Evolutionary conservation across 30 jellyfish, hydroid and myxozoan genomes (phyloP).

Genomic region (Clytia hemisphaerica): DNA sequence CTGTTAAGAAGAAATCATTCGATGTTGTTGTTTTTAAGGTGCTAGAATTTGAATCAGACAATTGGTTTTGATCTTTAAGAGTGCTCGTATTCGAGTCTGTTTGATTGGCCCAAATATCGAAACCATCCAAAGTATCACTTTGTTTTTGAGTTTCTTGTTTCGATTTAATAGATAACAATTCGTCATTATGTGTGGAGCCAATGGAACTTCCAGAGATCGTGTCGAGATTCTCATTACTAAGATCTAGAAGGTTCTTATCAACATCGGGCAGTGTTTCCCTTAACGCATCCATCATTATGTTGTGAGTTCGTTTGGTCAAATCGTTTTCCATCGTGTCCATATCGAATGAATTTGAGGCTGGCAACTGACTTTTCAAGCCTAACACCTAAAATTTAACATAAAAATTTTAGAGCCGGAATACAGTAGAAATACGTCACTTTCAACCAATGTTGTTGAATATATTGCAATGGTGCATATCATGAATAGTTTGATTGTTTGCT

Average conservation of each 20-base stretch:
- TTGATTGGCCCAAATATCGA: too few relatives aligned
- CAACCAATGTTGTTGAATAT: too few relatives aligned
- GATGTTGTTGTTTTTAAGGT: neutral
- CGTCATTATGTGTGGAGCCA: too few relatives aligned
- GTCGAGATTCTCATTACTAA: neutral
- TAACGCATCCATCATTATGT: slow-evolving; percentile 72
- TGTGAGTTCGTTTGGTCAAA: slow-evolving; percentile 60
- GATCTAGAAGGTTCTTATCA: slow-evolving; percentile 35
- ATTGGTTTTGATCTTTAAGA: too few relatives aligned
- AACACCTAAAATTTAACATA: slow-evolving; percentile 37
- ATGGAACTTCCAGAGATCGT: neutral
- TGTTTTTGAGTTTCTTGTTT: neutral
- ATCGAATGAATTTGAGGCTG: slow-evolving; percentile 50
- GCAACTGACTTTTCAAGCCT: slow-evolving; percentile 33
- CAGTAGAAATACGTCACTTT: too few relatives aligned
- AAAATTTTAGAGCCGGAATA: too few relatives aligned
- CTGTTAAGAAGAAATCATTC: neutral
- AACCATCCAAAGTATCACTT: too few relatives aligned
- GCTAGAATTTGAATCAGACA: too few relatives aligned
- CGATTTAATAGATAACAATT: too few relatives aligned
- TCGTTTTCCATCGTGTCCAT: slow-evolving; percentile 71
- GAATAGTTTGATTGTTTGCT: too few relatives aligned
- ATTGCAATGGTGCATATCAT: too few relatives aligned
- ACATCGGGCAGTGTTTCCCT: slow-evolving; percentile 22
- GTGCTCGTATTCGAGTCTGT: too few relatives aligned